Percentiles rank a stretch among this genome's conserved stretches.
Conservation (phyloP, 1,140 invertebrate genomes). For the Polyergus mexicanus region DNA sequence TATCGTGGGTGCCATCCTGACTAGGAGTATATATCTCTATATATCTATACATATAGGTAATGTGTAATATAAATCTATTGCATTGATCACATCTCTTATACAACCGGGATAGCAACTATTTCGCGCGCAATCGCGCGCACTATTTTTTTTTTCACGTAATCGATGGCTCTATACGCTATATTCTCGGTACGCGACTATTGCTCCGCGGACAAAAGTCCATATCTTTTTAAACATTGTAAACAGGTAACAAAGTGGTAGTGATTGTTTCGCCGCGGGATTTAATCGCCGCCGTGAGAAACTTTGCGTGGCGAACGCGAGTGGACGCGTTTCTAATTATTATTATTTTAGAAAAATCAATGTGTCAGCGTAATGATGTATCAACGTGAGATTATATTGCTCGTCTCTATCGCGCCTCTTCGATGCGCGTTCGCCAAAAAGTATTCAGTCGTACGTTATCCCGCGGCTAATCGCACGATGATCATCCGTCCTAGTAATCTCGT, state of each 20-base stretch:
- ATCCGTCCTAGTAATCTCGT: constrained; percentile 70
- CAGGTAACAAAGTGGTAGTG: constrained; percentile 85
- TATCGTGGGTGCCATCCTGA: constrained; percentile 82
- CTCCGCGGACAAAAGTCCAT: constrained; percentile 83
- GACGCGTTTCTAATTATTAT: background rate
- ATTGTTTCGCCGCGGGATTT: constrained; percentile 76
- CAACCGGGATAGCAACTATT: constrained; percentile 74
- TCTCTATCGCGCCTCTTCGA: background rate
- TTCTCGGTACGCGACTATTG: constrained; percentile 80
- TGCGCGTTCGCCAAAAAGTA: constrained; percentile 64
- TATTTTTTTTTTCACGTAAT: constrained; percentile 70
- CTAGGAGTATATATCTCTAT: constrained; percentile 81
- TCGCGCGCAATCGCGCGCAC: constrained; percentile 65
- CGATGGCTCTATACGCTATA: constrained; percentile 75
- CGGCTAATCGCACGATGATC: constrained; percentile 56
- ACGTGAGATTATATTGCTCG: constrained; percentile 60
- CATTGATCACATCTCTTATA: constrained; percentile 77
- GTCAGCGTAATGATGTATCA: constrained; percentile 21
- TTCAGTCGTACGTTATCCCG: constrained; percentile 1
- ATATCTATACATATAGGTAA: constrained; percentile 80
- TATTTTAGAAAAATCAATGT: background rate
- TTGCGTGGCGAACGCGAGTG: constrained; percentile 57
- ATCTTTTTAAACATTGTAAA: constrained; percentile 84
- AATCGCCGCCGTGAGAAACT: constrained; percentile 26
- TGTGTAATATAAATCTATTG: constrained; percentile 77